phyloP scores from a whole-genome alignment of 2,797 vertebrate species.

The Chelmon rostratus region DNA sequence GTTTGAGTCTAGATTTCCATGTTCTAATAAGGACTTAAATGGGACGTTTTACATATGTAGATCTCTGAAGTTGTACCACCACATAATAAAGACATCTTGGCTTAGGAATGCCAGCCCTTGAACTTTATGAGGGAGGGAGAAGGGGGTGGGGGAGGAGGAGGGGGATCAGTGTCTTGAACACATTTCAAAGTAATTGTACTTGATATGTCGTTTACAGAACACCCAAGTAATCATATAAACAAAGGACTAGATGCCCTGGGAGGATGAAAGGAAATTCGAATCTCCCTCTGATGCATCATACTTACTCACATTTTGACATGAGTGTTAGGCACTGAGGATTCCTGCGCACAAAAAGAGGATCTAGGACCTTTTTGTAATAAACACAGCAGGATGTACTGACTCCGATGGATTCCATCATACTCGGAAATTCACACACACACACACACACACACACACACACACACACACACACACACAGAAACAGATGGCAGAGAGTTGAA shows the following conservation, averaged over 20 bases:
- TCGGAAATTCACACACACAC: constrained; percentile 57
- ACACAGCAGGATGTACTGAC: constrained; percentile 64
- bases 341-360: constrained; percentile 63
- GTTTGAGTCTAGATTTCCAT: constrained; percentile 18
- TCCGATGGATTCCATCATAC: constrained; percentile 64
- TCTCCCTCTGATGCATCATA: constrained; percentile 78
- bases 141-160: constrained; percentile 3
- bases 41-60: constrained; percentile 39
- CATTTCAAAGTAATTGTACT: constrained; percentile 86
- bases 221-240: constrained; percentile 87
- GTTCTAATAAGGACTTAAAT: constrained; percentile 31
- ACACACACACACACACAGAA: constrained; percentile 40
- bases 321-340: constrained; percentile 59
- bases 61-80: constrained; percentile 50
- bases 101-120: constrained; percentile 77
- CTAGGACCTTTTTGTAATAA: constrained; percentile 69
- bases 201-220: constrained; percentile 87
- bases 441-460: constrained; percentile 5
- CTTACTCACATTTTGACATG: constrained; percentile 77
- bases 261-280: constrained; percentile 83
- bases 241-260: constrained; percentile 78
- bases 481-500: constrained; percentile 74
- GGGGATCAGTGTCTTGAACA: constrained; percentile 78
- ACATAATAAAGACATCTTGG: constrained; percentile 73
- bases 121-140: constrained; percentile 74